Evolutionary conservation across 2,797 vertebrate species (phyloP).

Genomic region (Hippocampus kuda): DNA sequence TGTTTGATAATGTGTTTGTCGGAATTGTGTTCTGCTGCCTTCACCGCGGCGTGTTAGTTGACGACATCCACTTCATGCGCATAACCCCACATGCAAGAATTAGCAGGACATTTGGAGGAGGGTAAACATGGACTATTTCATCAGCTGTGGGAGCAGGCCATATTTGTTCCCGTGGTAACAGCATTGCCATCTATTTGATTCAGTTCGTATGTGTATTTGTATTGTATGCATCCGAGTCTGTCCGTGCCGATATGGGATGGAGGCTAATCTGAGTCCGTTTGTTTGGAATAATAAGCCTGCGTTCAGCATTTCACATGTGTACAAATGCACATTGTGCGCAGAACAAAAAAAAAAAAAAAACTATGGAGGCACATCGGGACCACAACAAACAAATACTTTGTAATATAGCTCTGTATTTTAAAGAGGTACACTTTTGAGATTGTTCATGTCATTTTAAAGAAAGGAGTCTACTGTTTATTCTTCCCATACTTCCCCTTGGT

Average conservation of each 20-base stretch:
- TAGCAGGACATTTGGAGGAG: conserved; percentile 60
- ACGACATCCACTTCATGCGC: conserved; percentile 28
- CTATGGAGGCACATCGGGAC: neutral
- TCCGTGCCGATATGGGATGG: conserved; percentile 27
- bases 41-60: conserved; percentile 36
- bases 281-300: conserved; percentile 41
- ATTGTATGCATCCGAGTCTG: neutral
- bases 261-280: conserved; percentile 43
- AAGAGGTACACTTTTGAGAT: neutral
- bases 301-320: conserved; percentile 19
- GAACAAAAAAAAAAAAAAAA: neutral
- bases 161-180: conserved; percentile 53
- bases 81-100: conserved; percentile 30
- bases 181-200: conserved; percentile 54
- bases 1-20: conserved; percentile 30
- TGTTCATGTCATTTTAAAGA: neutral
- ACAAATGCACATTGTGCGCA: neutral
- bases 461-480: neutral
- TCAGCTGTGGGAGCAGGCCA: conserved; percentile 62
- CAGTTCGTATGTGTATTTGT: conserved; percentile 5
- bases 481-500: neutral
- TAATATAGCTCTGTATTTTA: neutral
- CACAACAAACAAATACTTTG: neutral
- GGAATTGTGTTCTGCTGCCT: conserved; percentile 31
- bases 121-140: conserved; percentile 65